Conservation (phyloP, 2,888 invertebrate species). For the Napeogenes sylphis region DNA sequence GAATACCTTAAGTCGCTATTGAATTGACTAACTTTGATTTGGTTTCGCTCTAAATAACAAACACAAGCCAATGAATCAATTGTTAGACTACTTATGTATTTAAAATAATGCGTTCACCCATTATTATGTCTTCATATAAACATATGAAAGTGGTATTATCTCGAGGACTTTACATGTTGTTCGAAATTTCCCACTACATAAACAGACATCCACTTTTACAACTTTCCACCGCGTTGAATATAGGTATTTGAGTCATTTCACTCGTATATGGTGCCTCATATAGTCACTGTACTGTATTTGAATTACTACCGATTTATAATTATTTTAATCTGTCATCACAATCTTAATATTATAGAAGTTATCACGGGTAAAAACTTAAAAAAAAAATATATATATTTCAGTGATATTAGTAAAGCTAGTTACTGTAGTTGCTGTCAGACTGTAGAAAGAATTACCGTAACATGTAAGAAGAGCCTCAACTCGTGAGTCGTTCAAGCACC, state of each 20-base stretch:
- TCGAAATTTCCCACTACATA: conserved; percentile 20
- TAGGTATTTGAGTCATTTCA: conserved; percentile 9
- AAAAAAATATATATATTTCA: too few relatives aligned
- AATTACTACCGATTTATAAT: background rate
- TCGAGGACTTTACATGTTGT: background rate
- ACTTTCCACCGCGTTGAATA: conserved; percentile 15
- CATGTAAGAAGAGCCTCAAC: too few relatives aligned
- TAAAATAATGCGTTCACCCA: too few relatives aligned
- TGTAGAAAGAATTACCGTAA: too few relatives aligned
- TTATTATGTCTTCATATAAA: too few relatives aligned
- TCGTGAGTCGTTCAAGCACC: too few relatives aligned
- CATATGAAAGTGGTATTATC: too few relatives aligned
- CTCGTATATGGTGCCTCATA: conserved; percentile 1
- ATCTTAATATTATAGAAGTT: too few relatives aligned
- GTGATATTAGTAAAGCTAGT: too few relatives aligned
- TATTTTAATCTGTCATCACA: background rate
- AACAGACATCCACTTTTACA: conserved; percentile 19
- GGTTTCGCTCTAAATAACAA: background rate
- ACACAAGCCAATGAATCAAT: background rate
- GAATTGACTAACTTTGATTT: conserved; percentile 1
- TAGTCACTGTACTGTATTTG: background rate
- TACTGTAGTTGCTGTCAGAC: too few relatives aligned
- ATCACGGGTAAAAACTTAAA: too few relatives aligned
- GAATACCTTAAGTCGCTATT: background rate
- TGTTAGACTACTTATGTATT: too few relatives aligned